Evolutionary conservation across 2,797 vertebrate species (phyloP).

Genomic region (Rhynchonycteris naso): DNA sequence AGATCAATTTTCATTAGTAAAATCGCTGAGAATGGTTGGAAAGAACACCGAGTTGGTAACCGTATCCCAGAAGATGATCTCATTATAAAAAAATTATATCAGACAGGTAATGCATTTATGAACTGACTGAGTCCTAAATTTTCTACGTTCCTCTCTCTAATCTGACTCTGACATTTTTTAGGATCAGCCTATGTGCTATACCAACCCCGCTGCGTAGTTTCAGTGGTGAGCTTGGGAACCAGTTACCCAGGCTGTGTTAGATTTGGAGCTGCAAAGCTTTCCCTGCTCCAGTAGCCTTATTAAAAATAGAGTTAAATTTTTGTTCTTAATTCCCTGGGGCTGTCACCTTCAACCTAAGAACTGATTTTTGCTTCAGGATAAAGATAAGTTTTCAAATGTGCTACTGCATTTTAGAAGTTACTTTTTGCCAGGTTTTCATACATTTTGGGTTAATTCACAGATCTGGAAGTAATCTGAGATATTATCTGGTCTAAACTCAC

Average conservation of each 20-base stretch:
- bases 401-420: conserved; percentile 3
- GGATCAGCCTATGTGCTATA: neutral
- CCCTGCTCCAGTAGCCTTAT: conserved; percentile 4
- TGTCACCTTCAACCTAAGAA: neutral
- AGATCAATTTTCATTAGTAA: neutral
- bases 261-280: conserved; percentile 37
- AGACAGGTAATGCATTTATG: neutral
- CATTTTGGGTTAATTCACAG: conserved; percentile 16
- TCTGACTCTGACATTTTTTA: neutral
- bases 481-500: neutral
- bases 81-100: neutral
- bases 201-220: neutral
- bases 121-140: neutral
- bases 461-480: neutral
- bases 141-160: neutral
- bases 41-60: neutral
- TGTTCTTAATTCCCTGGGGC: conserved; percentile 23
- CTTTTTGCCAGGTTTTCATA: conserved; percentile 31
- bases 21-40: neutral
- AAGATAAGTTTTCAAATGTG: conserved; percentile 34
- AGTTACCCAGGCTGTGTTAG: neutral
- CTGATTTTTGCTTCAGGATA: conserved; percentile 17
- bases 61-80: neutral
- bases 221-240: neutral
- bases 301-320: conserved; percentile 49